Base-by-base conservation (phyloP, 2,113 vertebrate genomes). In the Rhabdomys dilectus region DNA sequence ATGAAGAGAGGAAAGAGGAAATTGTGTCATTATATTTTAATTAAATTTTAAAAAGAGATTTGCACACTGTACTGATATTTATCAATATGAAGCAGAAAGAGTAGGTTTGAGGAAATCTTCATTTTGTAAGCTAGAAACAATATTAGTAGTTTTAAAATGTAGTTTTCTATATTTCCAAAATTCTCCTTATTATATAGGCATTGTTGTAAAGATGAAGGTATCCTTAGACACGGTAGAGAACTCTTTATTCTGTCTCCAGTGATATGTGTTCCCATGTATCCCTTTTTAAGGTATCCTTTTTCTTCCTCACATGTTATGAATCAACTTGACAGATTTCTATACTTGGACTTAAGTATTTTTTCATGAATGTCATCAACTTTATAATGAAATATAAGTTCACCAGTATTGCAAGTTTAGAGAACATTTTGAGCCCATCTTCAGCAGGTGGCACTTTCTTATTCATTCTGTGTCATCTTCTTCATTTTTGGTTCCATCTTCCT, bases 241-340 rank as follows among this genome's bases (percentile, higher is more conserved):
- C 39, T 12, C 34, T 26, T 88, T 17, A 2, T 60, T 76, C 4
- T 51, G 76, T 93, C 72, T 84, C 9, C 22, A 51, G 4, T 39
- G 88, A 93, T 72, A n/a, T 34, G 42, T 89, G 66, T 51, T 91
- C 91, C 7, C 88, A 81, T 58, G 75, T 48, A 85, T 80, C 68
- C n/a, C 24, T 91, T 75, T 89, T 7, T 70, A 84, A 95, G 94
- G 13, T 5, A 84, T 19, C n/a, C 34, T 70, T 17, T 81, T 53
- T 91, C 84, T 75, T 91, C n/a, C 51, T 90, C 62, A 94, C 56
- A 75, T 39, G 75, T 80, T 87, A 51, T 56, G 64, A 95, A 93
- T 94, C 70, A 82, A 76, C n/a, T n/a, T 42, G 75, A 48, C 2
- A 29, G 42, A 72, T 84, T 53, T 90, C 56, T 93, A 36, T 31